Conservation (phyloP, 2,113 vertebrate genomes). For the Chaetodon trifascialis region DNA sequence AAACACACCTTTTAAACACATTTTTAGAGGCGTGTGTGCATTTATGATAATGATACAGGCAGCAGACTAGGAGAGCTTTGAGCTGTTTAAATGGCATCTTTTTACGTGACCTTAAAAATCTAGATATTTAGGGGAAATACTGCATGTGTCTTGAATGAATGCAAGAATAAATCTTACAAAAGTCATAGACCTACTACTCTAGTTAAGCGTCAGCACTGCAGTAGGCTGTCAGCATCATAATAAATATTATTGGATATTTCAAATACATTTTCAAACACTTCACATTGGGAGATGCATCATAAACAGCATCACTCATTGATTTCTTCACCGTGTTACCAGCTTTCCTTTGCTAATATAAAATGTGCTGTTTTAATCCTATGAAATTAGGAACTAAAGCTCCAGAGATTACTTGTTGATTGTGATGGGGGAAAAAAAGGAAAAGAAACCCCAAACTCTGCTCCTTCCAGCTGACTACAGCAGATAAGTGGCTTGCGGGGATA, state of each 20-base stretch:
- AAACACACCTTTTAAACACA: conserved; percentile 52
- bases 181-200: too few species aligned
- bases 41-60: conserved; percentile 42
- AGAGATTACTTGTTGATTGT: conserved; percentile 35
- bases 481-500: conserved; percentile 64
- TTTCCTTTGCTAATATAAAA: not conserved
- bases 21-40: conserved; percentile 24
- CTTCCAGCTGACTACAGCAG: conserved; percentile 38
- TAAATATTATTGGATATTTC: not conserved
- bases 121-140: not conserved
- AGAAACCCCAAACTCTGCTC: conserved; percentile 25
- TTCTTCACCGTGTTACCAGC: not conserved
- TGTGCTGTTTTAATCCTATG: conserved; percentile 23
- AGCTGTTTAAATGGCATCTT: conserved; percentile 1
- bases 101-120: not conserved
- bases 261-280: too few species aligned
- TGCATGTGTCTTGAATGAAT: not conserved
- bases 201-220: too few species aligned
- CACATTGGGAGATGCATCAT: not conserved
- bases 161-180: not conserved
- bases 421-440: not conserved
- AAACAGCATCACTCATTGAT: not conserved
- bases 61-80: not conserved
- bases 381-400: conserved; percentile 10
- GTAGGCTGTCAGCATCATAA: not conserved